phyloP scores from a whole-genome alignment of 2,888 invertebrate genomes.

The Apamea anceps region DNA sequence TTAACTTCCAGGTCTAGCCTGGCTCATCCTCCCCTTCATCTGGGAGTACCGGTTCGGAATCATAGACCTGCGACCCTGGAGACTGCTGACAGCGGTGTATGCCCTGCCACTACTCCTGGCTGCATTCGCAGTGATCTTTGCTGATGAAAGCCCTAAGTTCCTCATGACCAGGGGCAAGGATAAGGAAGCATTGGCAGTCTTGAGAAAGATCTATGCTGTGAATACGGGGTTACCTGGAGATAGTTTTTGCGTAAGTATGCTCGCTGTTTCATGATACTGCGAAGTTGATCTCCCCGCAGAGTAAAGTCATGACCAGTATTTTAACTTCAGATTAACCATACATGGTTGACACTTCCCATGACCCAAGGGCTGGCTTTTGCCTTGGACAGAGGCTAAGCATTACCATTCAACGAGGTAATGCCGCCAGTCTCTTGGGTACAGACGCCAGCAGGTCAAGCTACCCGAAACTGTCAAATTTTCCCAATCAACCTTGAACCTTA shows the following conservation, averaged over 20 bases:
- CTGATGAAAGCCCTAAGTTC: slow-evolving; percentile 95
- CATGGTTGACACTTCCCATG: no score
- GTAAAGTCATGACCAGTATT: no score
- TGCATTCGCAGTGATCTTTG: slow-evolving; percentile 74
- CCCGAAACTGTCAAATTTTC: no score
- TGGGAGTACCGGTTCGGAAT: slow-evolving; percentile 78
- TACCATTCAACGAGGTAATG: no score
- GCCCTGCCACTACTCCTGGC: slow-evolving; percentile 90
- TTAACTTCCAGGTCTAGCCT: slow-evolving; percentile 90
- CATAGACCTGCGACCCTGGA: slow-evolving; percentile 92
- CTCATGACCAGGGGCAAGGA: slow-evolving; percentile 91
- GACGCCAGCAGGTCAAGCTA: no score
- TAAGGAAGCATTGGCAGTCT: slow-evolving; percentile 89
- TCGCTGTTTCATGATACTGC: not conserved
- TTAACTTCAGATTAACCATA: no score
- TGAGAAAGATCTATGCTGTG: slow-evolving; percentile 76
- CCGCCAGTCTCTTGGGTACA: no score
- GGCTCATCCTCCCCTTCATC: slow-evolving; percentile 91
- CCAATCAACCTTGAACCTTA: no score
- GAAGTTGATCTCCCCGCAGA: no score
- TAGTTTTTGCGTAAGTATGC: slow-evolving; percentile 78
- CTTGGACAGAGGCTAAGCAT: no score
- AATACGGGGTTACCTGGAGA: slow-evolving; percentile 78
- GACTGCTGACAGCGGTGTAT: slow-evolving; percentile 92
- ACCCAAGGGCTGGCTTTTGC: no score